These are phyloP conservation scores for Propithecus deckenii DNA, from an alignment of 2,797 vertebrate genomes.

Conservation along the genomic window DNA sequence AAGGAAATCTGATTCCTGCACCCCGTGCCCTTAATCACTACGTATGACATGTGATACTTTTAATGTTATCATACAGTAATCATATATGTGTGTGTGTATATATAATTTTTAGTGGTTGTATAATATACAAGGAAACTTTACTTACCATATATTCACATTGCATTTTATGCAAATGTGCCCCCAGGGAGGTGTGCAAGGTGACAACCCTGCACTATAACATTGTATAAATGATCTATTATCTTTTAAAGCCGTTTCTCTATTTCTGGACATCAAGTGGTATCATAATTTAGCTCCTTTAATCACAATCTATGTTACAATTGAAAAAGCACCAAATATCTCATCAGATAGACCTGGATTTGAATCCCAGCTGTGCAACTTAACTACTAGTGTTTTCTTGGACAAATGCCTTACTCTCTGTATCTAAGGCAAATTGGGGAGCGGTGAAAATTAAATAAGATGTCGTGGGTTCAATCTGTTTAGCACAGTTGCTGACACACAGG, in stretches of 20 bases:
- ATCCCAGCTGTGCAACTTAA: not conserved
- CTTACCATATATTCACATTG: not conserved
- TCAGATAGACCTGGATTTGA: not conserved
- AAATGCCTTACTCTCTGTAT: not conserved
- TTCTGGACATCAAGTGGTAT: not conserved
- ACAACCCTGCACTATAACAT: accelerated
- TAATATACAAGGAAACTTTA: not conserved
- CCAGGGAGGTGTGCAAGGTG: accelerated
- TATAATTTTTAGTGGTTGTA: not conserved
- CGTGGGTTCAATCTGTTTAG: not conserved
- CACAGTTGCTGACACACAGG: not conserved
- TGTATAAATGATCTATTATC: not conserved
- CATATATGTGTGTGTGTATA: too few relatives aligned
- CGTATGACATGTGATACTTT: not conserved
- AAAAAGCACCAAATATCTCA: not conserved
- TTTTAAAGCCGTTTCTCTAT: not conserved
- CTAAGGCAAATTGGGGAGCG: not conserved
- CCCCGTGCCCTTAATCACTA: not conserved
- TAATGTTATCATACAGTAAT: not conserved
- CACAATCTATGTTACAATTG: not conserved
- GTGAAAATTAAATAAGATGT: not conserved
- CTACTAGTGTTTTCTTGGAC: not conserved
- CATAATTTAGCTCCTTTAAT: not conserved
- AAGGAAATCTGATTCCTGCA: not conserved
- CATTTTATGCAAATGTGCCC: not conserved